Evolutionary conservation across 2,888 invertebrate species (phyloP).

Genomic region (Platypus cylindrus): DNA sequence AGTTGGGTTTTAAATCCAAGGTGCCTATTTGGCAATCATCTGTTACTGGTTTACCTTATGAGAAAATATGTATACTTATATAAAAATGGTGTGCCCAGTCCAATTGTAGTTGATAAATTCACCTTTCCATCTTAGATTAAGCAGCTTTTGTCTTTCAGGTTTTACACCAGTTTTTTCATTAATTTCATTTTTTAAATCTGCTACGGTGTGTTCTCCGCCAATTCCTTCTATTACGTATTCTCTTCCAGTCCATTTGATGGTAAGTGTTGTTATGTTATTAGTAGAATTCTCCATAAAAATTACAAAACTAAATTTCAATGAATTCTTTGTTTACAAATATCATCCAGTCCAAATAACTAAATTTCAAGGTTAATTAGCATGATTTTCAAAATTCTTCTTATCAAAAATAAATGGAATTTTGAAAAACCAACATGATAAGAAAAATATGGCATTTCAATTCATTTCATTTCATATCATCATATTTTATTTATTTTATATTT

Average conservation of each 20-base stretch:
- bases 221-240: constrained; percentile 76
- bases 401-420: too few relatives aligned
- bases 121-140: constrained; percentile 91
- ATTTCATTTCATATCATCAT: too few relatives aligned
- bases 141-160: constrained; percentile 84
- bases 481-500: too few relatives aligned
- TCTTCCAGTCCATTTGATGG: constrained; percentile 89
- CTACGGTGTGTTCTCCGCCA: constrained; percentile 65
- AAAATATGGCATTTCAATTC: too few relatives aligned
- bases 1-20: constrained; percentile 71
- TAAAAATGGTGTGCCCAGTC: background rate
- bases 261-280: too few relatives aligned
- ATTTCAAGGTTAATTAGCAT: too few relatives aligned
- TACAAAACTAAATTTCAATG: too few relatives aligned
- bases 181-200: constrained; percentile 72
- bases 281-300: too few relatives aligned
- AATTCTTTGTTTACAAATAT: too few relatives aligned
- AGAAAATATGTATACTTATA: constrained; percentile 6
- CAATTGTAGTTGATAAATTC: constrained; percentile 14
- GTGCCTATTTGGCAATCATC: constrained; percentile 65
- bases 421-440: too few relatives aligned
- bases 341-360: too few relatives aligned
- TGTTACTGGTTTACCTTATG: constrained; percentile 67
- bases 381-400: too few relatives aligned
- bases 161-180: constrained; percentile 79